Evolutionary conservation across 1,140 invertebrate genomes (phyloP).

Genomic region (Apis dorsata): DNA sequence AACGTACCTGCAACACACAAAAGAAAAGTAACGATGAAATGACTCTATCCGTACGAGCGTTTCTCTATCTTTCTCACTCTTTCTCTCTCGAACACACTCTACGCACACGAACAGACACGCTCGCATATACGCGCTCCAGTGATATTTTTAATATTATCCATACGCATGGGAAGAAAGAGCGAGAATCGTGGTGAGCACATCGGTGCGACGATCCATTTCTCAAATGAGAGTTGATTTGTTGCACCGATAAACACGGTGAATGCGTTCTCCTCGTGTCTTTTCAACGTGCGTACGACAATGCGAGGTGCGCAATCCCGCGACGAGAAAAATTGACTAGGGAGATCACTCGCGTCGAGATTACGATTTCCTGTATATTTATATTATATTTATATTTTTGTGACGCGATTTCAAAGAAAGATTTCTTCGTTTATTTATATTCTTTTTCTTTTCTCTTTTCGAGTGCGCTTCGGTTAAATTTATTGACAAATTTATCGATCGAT

Average conservation of each 20-base stretch:
- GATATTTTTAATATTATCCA: constrained; percentile 38
- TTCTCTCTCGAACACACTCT: too few relatives aligned
- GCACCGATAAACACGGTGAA: neutral
- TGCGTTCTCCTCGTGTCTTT: neutral
- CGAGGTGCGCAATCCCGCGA: neutral
- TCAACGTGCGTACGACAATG: neutral
- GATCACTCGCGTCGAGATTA: neutral
- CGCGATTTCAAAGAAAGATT: too few relatives aligned
- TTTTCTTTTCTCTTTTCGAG: too few relatives aligned
- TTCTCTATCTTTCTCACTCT: too few relatives aligned
- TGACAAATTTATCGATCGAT: too few relatives aligned
- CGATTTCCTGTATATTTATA: too few relatives aligned
- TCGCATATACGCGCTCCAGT: neutral
- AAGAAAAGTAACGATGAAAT: constrained; percentile 49
- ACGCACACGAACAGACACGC: too few relatives aligned
- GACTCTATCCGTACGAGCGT: constrained; percentile 6
- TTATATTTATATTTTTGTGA: too few relatives aligned
- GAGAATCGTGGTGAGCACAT: neutral
- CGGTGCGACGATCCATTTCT: constrained; percentile 24
- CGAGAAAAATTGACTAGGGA: neutral
- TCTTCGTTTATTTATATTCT: too few relatives aligned
- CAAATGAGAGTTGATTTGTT: constrained; percentile 27
- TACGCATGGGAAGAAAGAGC: neutral
- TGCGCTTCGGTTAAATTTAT: too few relatives aligned
- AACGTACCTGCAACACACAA: constrained; percentile 65